Evolutionary conservation across 2,888 invertebrate species (phyloP), one percentile per base, ranked within the genome.

Genomic region (Philereme transversata): DNA sequence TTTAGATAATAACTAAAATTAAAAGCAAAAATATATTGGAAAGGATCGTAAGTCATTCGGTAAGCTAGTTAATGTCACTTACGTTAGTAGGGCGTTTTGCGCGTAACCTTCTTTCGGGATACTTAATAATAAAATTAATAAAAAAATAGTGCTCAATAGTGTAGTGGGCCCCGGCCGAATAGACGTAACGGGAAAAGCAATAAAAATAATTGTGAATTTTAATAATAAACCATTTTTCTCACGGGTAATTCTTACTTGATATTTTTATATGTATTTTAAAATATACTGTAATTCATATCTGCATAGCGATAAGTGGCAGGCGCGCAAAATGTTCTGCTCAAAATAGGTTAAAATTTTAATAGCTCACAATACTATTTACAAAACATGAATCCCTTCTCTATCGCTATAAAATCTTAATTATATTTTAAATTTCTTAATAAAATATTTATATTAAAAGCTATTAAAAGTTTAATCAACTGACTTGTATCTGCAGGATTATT

Each of bases 181-280:
- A 78, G 72, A 79, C 68, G 81, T 77, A 78, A 80, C 82, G 76
- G 81, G 77, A 82, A 90, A 45, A 91, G 91, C 90, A 91, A 90
- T 90, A 90, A 82, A 76, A 72, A 77, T 70, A 84, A 81, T 82
- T 87, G 86, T 87, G 88, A 88, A 81, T 82, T 85, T 84, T 86
- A 81, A 61, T 63, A 64, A 67, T 70, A 64, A 82, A 81, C 77
- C 81, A 78, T 72, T 73, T 53, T 58, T 73, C 75, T 75, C 79
- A 81, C 83, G 84, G 76, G 80, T 84, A 74, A 84, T 75, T 77
- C 84, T 87, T 84, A 83, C 86, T 83, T 89, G 82, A 88, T 92
- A 92, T 92, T 92, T 92, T 92, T 91, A 80, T 92, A 91, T 90
- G 92, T 92, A 90, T 91, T 88, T 92, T 90, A 87, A 89, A 45